Conservation (phyloP, 2,113 vertebrate genomes). For the Seriola rivoliana region DNA sequence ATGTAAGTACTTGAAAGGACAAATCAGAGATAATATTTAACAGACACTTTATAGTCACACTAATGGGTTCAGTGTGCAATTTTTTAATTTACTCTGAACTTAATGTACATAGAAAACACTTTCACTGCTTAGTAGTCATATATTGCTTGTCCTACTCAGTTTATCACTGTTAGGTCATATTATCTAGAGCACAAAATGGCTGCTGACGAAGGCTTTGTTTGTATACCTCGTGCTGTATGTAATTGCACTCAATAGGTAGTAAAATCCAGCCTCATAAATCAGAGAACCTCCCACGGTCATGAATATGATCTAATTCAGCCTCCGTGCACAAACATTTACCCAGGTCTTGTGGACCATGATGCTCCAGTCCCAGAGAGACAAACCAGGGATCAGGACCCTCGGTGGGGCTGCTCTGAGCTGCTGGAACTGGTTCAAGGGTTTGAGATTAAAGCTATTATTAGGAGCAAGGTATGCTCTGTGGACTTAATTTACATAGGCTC, state of each 20-base stretch:
- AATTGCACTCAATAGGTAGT: conserved; percentile 78
- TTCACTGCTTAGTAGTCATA: conserved; percentile 15
- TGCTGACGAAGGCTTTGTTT: conserved; percentile 69
- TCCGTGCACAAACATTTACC: conserved; percentile 80
- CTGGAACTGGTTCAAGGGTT: conserved; percentile 73
- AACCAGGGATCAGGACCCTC: conserved; percentile 60
- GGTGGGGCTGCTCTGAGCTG: conserved; percentile 52
- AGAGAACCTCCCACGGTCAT: conserved; percentile 52
- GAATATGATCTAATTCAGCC: conserved; percentile 61
- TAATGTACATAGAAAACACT: conserved; percentile 3
- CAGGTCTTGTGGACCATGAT: conserved; percentile 60
- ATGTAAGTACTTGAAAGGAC: conserved; percentile 29
- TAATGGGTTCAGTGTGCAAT: background rate
- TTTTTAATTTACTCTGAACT: conserved; percentile 27
- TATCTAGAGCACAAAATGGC: conserved; percentile 61
- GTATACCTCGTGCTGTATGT: conserved; percentile 61
- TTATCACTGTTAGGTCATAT: conserved; percentile 28
- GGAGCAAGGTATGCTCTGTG: conserved; percentile 41
- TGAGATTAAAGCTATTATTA: conserved; percentile 68
- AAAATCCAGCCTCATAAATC: conserved; percentile 83
- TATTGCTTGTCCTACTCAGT: conserved; percentile 20
- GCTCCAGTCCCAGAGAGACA: conserved; percentile 63
- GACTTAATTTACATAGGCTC: conserved; percentile 45
- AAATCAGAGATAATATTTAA: conserved; percentile 37
- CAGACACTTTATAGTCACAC: background rate